These are phyloP conservation scores for Crocallis elinguaria DNA, from an alignment of 2,888 invertebrate genomes.

Conservation along the genomic window DNA sequence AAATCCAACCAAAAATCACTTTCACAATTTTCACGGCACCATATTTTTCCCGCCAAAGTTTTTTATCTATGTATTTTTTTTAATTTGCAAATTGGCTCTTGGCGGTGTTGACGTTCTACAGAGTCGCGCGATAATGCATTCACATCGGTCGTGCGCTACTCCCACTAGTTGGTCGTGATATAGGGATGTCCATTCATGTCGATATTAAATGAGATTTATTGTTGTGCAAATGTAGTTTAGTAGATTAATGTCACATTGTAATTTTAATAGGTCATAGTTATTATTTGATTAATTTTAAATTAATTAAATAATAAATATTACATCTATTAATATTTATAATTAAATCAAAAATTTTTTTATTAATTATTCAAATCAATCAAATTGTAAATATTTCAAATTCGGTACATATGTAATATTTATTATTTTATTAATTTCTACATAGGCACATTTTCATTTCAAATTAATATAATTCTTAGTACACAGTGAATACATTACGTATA, in stretches of 20 bases:
- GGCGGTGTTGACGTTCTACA: slow-evolving; percentile 11
- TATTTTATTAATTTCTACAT: too few relatives aligned
- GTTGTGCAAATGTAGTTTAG: background rate
- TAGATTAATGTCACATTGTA: background rate
- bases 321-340: too few relatives aligned
- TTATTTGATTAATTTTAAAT: too few relatives aligned
- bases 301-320: too few relatives aligned
- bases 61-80: slow-evolving; percentile 21
- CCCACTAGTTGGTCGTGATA: slow-evolving; percentile 47
- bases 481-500: too few relatives aligned
- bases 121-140: slow-evolving; percentile 54
- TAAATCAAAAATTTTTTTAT: too few relatives aligned
- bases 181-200: slow-evolving; percentile 48
- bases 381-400: too few relatives aligned
- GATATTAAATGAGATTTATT: slow-evolving; percentile 17
- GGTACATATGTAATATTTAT: too few relatives aligned
- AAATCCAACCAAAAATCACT: slow-evolving; percentile 36
- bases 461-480: too few relatives aligned
- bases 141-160: slow-evolving; percentile 43
- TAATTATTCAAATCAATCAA: too few relatives aligned
- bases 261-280: too few relatives aligned
- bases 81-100: slow-evolving; percentile 20
- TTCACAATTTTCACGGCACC: slow-evolving; percentile 37
- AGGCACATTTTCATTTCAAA: too few relatives aligned
- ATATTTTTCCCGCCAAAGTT: slow-evolving; percentile 33